These are phyloP conservation scores for Andrena bucephala DNA, from an alignment of 2,888 invertebrate species.

Conservation along the genomic window DNA sequence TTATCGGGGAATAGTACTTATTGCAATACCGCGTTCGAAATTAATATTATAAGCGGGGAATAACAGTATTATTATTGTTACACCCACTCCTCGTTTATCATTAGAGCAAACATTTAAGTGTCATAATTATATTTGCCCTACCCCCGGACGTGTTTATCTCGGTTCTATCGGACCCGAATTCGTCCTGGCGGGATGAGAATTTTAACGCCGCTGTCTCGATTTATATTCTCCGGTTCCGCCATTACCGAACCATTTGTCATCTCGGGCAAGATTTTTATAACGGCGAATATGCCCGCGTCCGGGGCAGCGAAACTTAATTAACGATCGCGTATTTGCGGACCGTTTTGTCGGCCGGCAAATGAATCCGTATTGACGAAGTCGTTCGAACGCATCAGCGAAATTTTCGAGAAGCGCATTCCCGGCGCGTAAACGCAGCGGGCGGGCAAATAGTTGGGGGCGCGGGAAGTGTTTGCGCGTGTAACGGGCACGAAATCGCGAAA, in stretches of 20 bases:
- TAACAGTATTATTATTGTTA: background rate
- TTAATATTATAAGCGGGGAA: background rate
- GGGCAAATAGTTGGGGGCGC: conserved; percentile 4
- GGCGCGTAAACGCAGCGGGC: conserved; percentile 25
- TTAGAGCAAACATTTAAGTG: background rate
- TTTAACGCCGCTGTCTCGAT: conserved; percentile 15
- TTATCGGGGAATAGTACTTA: background rate
- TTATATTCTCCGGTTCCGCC: conserved; percentile 12
- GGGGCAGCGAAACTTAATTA: conserved; percentile 42
- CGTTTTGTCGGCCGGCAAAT: conserved; percentile 21
- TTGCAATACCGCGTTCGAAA: background rate
- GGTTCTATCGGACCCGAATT: background rate
- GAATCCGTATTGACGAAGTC: conserved; percentile 43
- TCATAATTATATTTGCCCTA: conserved; percentile 4
- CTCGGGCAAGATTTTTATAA: conserved; percentile 46
- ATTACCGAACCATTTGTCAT: conserved; percentile 42
- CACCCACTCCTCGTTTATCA: background rate
- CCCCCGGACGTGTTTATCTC: conserved; percentile 12
- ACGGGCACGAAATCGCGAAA: conserved; percentile 22
- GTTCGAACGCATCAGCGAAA: conserved; percentile 42
- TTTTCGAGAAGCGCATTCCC: conserved; percentile 55
- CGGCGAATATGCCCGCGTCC: background rate
- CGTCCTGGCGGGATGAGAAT: conserved; percentile 27
- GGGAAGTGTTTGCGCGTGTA: conserved; percentile 39
- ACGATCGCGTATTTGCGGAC: conserved; percentile 37